Conservation (phyloP, 2,888 invertebrate genomes). For the Alentia gelatinosa region DNA sequence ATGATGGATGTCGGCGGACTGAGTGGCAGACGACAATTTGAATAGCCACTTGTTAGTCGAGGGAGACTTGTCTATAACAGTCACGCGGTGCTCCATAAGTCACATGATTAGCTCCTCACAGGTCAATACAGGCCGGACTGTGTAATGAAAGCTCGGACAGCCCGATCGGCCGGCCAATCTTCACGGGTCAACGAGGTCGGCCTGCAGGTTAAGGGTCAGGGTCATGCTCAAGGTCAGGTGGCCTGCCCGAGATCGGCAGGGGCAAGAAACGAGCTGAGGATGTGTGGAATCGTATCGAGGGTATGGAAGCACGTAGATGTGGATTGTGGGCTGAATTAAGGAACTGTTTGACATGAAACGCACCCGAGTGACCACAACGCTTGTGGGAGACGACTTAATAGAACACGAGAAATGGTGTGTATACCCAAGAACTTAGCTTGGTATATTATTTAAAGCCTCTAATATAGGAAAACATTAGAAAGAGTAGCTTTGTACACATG, state of each 20-base stretch:
- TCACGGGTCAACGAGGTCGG: neutral
- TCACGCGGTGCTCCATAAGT: neutral
- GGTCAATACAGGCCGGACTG: neutral
- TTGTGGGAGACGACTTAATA: no score
- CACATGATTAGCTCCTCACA: slow-evolving; percentile 36
- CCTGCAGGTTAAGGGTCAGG: neutral
- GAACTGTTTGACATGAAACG: no score
- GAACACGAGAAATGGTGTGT: no score
- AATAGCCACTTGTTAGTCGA: neutral
- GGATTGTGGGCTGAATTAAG: neutral
- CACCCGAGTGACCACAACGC: no score
- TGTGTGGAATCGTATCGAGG: neutral
- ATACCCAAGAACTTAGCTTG: no score
- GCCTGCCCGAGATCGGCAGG: neutral
- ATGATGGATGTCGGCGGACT: neutral
- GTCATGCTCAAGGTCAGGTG: neutral
- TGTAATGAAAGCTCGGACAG: slow-evolving; percentile 29
- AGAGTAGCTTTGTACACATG: no score
- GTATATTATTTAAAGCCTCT: no score
- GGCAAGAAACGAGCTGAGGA: neutral
- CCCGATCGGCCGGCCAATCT: slow-evolving; percentile 10
- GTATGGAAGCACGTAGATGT: neutral
- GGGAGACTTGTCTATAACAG: slow-evolving; percentile 3
- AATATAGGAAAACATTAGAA: no score
- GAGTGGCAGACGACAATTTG: neutral